Percentiles rank a stretch among this genome's conserved stretches.
Conservation (phyloP, 2,113 vertebrate genomes). For the Semicossyphus pulcher region DNA sequence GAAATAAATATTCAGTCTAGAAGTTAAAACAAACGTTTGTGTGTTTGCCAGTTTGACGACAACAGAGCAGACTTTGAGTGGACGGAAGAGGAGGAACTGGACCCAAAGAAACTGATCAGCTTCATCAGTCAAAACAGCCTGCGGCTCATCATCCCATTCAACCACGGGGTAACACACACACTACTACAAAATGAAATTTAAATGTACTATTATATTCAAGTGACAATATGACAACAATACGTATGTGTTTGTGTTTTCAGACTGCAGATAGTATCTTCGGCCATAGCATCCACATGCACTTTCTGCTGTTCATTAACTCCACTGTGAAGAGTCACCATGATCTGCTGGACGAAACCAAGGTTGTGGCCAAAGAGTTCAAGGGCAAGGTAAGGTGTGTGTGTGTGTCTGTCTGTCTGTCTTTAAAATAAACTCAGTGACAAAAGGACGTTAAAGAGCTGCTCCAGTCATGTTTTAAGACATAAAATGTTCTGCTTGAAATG, state of each 20-base stretch:
- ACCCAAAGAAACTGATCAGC: conserved; percentile 71
- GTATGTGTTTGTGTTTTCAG: conserved; percentile 70
- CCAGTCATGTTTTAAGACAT: too few relatives aligned
- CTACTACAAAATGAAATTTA: too few relatives aligned
- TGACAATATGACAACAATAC: too few relatives aligned
- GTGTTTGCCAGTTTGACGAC: conserved; percentile 86
- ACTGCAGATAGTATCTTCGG: conserved; percentile 86
- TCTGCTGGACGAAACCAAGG: conserved; percentile 67
- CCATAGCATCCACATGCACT: conserved; percentile 86
- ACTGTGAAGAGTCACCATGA: conserved; percentile 75
- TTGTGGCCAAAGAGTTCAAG: conserved; percentile 82
- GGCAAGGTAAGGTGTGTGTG: conserved; percentile 82
- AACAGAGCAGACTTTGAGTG: conserved; percentile 83
- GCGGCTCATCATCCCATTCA: conserved; percentile 88
- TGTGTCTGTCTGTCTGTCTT: neutral
- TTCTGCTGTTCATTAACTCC: conserved; percentile 91
- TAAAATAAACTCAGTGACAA: too few relatives aligned
- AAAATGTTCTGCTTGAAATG: too few relatives aligned
- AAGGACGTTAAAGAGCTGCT: too few relatives aligned
- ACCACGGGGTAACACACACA: conserved; percentile 80
- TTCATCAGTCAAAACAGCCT: conserved; percentile 88
- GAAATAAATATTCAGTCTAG: neutral
- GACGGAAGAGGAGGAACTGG: conserved; percentile 76
- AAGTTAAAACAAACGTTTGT: conserved; percentile 1
- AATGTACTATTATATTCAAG: neutral